Evolutionary conservation across 2,888 invertebrate species (phyloP), one percentile per base, ranked within the genome.

Genomic region (Suillia variegata): DNA sequence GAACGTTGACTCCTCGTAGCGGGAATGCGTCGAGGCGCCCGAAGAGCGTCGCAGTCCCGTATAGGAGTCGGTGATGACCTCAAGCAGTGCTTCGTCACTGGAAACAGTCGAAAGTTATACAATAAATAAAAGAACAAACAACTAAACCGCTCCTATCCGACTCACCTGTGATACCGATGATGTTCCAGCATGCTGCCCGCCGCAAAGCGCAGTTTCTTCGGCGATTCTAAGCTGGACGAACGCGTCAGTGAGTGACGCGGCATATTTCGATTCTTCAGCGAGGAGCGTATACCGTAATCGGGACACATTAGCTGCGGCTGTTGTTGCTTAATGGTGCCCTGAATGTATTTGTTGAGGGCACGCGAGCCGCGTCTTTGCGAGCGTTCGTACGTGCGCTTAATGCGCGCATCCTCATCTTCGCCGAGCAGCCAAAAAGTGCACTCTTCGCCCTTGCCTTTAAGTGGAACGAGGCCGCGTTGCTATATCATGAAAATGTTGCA

Each of bases 361-460:
- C 82, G 71, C 22, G 82, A 79, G 13, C 82, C 80, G 62, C 85
- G 73, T 52, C 86, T 75, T 68, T 83, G 76, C 65, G 84, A 81
- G 33, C 87, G 82, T 66, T 85, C 85, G 56, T 83, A 82, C 60
- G 84, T 84, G 48, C 90, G 83, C 59, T 84, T 78, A 52, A 85
- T 83, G 22, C 88, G 85, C 47, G 87, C 85, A 5, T 83, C 80
- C 0, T 86, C 83, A 59, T 92, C 89, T 77, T 94, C 93, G 0
- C 92, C 93, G 4, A 89, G 81, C 38, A 94, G 81, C 93, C 93
- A 94, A 79, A 89, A 94, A 1, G 94, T 94, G 64, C 88, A 82
- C 76, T 91, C 89, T 47, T 92, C 91, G 0, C 91, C 91, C 80
- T 93, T 93, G 49, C 93, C 93, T 77, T 94, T 94, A 87, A 94